A percentile compares a stretch with the other conserved stretches of the same genome.
phyloP scores from a whole-genome alignment of 2,113 vertebrate genomes.

The Onychostoma macrolepis region DNA sequence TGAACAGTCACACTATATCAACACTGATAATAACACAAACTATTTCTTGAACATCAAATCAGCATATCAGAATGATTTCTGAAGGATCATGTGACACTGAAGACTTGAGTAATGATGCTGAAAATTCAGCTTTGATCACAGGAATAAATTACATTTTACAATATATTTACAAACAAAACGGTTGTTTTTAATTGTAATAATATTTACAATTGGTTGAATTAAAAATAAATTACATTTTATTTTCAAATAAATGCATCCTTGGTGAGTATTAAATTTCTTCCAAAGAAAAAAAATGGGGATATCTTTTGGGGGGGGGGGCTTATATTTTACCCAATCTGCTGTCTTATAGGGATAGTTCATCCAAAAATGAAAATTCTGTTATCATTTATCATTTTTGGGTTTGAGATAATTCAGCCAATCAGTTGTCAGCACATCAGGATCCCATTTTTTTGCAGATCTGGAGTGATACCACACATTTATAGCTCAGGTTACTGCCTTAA shows the following conservation, averaged over 20 bases:
- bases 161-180: too few relatives aligned
- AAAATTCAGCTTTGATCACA: neutral
- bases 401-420: neutral
- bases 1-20: neutral
- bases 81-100: neutral
- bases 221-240: too few relatives aligned
- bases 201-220: too few relatives aligned
- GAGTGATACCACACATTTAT: neutral
- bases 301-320: too few relatives aligned
- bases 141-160: too few relatives aligned
- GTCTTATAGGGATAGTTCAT: neutral
- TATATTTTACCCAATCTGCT: neutral
- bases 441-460: neutral
- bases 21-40: neutral
- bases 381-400: too few relatives aligned
- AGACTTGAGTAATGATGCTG: neutral
- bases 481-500: neutral
- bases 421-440: neutral
- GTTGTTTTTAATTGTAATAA: too few relatives aligned
- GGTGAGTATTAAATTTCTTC: too few relatives aligned
- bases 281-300: too few relatives aligned
- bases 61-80: neutral
- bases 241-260: too few relatives aligned
- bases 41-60: neutral
- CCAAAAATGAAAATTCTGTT: too few relatives aligned